Evolutionary conservation across 1,140 invertebrate genomes (phyloP).

Genomic region (Hestina assimilis): DNA sequence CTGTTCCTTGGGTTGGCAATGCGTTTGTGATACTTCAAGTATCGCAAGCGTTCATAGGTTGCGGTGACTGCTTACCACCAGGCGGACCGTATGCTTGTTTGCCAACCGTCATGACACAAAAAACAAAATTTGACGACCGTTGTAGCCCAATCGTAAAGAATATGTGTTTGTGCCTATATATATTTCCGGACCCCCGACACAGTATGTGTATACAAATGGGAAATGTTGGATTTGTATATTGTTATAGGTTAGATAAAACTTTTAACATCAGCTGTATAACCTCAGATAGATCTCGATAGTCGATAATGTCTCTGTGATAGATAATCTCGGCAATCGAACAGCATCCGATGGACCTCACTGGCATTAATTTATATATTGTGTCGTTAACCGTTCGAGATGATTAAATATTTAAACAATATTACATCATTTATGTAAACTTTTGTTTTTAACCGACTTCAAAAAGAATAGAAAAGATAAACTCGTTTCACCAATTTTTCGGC

Average conservation of each 20-base stretch:
- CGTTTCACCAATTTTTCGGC: neutral
- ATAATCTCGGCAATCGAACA: constrained; percentile 64
- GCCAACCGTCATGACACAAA: too few species aligned
- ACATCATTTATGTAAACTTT: neutral
- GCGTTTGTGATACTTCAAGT: too few species aligned
- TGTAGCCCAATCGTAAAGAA: too few species aligned
- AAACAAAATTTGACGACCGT: too few species aligned
- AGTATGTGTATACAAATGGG: too few species aligned
- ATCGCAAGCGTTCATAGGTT: too few species aligned
- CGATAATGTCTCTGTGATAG: constrained; percentile 63
- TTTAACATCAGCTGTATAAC: constrained; percentile 36
- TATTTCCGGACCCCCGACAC: too few species aligned
- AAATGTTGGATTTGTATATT: neutral
- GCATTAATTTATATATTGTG: constrained; percentile 28
- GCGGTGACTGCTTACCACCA: too few species aligned
- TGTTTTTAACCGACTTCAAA: too few species aligned
- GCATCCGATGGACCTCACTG: constrained; percentile 42
- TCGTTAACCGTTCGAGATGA: neutral
- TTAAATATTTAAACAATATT: constrained; percentile 6
- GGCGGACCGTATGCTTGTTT: too few species aligned
- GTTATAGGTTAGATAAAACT: neutral
- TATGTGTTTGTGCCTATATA: too few species aligned
- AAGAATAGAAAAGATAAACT: neutral
- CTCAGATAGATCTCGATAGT: constrained; percentile 35
- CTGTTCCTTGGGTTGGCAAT: too few species aligned